These are phyloP conservation scores for Chamaetylas fuelleborni DNA, from an alignment of 2,113 vertebrate species.

Conservation along the genomic window DNA sequence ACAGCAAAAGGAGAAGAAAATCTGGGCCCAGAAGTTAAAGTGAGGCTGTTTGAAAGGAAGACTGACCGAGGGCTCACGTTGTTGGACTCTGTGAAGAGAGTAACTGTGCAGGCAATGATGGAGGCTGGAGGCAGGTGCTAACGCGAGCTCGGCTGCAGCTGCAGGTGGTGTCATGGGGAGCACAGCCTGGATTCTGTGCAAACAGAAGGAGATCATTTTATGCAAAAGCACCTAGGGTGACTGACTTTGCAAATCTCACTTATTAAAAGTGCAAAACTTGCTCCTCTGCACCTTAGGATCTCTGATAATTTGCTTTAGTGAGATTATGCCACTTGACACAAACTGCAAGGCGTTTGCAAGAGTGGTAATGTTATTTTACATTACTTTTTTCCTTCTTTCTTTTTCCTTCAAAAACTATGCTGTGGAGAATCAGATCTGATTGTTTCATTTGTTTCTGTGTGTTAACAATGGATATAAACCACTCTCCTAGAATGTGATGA, in stretches of 20 bases:
- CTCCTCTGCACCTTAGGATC: conserved; percentile 52
- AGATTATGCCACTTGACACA: conserved; percentile 36
- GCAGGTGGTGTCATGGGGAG: neutral
- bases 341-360: neutral
- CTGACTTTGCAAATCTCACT: conserved; percentile 45
- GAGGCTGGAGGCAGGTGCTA: conserved; percentile 15
- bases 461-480: neutral
- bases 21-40: conserved; percentile 31
- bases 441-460: conserved; percentile 44
- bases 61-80: neutral
- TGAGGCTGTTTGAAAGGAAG: neutral
- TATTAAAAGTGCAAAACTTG: conserved; percentile 37
- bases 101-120: conserved; percentile 16
- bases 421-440: conserved; percentile 3
- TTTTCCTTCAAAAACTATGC: conserved; percentile 1
- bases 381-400: neutral
- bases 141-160: conserved; percentile 7
- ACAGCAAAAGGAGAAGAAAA: conserved; percentile 45
- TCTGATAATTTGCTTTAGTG: conserved; percentile 49
- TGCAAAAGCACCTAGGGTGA: conserved; percentile 46
- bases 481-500: neutral
- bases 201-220: conserved; percentile 37
- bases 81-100: conserved; percentile 41
- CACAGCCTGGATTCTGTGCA: neutral
- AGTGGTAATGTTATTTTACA: conserved; percentile 11